Conservation (phyloP, 2,113 vertebrate genomes). For the Sylvia atricapilla region DNA sequence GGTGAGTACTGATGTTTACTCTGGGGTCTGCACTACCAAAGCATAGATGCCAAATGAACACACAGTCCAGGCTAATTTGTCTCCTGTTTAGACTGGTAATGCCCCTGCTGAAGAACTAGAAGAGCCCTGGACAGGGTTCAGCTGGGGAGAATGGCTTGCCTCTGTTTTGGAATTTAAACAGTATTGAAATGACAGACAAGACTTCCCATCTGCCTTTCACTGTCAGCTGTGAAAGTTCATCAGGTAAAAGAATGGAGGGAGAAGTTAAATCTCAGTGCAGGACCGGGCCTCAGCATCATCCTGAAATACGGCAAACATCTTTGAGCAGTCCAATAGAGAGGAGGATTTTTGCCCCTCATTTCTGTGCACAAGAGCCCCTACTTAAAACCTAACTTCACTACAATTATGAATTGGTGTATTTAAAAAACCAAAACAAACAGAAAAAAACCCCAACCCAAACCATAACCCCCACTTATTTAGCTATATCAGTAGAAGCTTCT, state of each 20-base stretch:
- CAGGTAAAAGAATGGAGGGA: neutral
- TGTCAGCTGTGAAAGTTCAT: neutral
- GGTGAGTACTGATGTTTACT: accelerated
- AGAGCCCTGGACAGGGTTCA: neutral
- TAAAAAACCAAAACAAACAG: neutral
- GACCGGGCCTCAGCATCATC: neutral
- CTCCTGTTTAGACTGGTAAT: neutral
- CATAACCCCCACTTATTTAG: neutral
- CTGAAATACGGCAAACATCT: neutral
- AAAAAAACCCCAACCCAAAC: neutral
- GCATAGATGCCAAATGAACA: neutral
- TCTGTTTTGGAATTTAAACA: neutral
- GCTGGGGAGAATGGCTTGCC: neutral
- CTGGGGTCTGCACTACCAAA: neutral
- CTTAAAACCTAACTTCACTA: neutral
- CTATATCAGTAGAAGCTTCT: neutral
- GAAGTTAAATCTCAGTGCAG: neutral
- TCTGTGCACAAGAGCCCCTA: neutral
- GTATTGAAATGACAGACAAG: neutral
- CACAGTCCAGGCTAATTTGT: neutral
- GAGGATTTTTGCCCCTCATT: neutral
- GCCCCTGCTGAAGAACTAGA: neutral
- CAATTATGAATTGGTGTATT: neutral
- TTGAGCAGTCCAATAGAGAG: neutral
- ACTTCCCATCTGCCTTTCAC: neutral